phyloP scores from a whole-genome alignment of 2,888 invertebrate species.

The Chydorus sphaericus region DNA sequence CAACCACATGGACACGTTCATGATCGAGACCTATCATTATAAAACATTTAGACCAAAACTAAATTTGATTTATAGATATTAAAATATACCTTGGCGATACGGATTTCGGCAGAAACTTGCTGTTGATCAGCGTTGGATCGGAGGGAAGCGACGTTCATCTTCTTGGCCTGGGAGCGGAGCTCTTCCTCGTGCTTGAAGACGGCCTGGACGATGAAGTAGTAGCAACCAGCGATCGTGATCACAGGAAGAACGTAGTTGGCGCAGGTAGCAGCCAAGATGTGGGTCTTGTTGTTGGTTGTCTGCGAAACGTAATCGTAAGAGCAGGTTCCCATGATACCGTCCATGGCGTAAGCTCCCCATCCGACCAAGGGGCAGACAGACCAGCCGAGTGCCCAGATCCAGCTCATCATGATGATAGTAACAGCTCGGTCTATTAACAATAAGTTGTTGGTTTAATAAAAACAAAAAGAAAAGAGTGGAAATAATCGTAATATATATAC shows the following conservation, averaged over 20 bases:
- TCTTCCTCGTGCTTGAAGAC: slow-evolving; percentile 22
- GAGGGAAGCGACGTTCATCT: slow-evolving; percentile 21
- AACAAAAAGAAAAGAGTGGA: background rate
- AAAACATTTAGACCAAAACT: background rate
- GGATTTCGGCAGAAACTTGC: slow-evolving; percentile 20
- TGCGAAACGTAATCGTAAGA: slow-evolving; percentile 72
- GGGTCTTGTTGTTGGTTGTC: slow-evolving; percentile 59
- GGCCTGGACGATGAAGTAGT: slow-evolving; percentile 66
- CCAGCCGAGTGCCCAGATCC: slow-evolving; percentile 29
- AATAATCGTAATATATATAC: background rate
- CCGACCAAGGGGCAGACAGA: slow-evolving; percentile 30
- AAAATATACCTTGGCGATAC: slow-evolving; percentile 20
- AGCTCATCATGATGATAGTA: slow-evolving; percentile 27
- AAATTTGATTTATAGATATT: background rate
- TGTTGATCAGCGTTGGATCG: slow-evolving; percentile 20
- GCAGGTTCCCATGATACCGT: slow-evolving; percentile 33
- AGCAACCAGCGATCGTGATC: slow-evolving; percentile 66
- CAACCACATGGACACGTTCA: slow-evolving; percentile 80
- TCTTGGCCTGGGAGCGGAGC: slow-evolving; percentile 21
- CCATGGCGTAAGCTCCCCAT: slow-evolving; percentile 24
- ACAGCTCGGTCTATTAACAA: slow-evolving; percentile 19
- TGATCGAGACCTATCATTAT: slow-evolving; percentile 52
- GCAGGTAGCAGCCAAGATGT: slow-evolving; percentile 61
- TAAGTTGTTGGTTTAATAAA: background rate
- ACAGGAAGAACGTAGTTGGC: slow-evolving; percentile 65